phyloP scores from a whole-genome alignment of 1,140 invertebrate genomes.

The Drosophila pallidifrons region DNA sequence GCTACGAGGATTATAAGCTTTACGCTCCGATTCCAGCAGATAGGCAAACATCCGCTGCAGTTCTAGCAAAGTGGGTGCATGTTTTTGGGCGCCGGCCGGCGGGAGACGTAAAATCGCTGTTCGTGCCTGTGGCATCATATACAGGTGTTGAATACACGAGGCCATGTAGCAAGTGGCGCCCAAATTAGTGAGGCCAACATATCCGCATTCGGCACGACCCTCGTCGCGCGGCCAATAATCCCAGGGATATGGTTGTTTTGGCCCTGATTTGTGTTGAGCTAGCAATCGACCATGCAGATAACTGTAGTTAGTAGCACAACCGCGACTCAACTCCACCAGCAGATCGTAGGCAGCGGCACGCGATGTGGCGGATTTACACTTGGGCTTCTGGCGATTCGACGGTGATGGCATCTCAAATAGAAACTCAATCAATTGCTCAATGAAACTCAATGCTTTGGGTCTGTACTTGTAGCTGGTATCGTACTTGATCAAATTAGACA shows the following conservation, averaged over 20 bases:
- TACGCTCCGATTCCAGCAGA: slow-evolving; percentile 96
- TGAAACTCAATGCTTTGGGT: slow-evolving; percentile 90
- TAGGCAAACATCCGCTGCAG: slow-evolving; percentile 98
- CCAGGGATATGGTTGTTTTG: slow-evolving; percentile 95
- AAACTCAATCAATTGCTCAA: slow-evolving; percentile 93
- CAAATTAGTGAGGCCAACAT: slow-evolving; percentile 96
- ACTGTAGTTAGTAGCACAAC: slow-evolving; percentile 93
- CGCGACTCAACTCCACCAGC: slow-evolving; percentile 94
- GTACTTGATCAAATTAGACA: slow-evolving; percentile 94
- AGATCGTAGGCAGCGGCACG: slow-evolving; percentile 96
- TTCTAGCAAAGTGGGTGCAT: slow-evolving; percentile 93
- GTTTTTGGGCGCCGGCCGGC: slow-evolving; percentile 88
- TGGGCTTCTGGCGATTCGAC: slow-evolving; percentile 93
- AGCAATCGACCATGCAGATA: slow-evolving; percentile 93
- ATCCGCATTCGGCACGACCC: slow-evolving; percentile 96
- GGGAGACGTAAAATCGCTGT: slow-evolving; percentile 90
- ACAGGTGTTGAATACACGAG: slow-evolving; percentile 97
- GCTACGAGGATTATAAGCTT: slow-evolving; percentile 97
- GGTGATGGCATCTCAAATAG: slow-evolving; percentile 96
- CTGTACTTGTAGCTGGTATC: slow-evolving; percentile 94
- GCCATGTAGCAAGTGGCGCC: slow-evolving; percentile 99
- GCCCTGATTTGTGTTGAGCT: slow-evolving; percentile 93
- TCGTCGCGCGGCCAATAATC: slow-evolving; percentile 99
- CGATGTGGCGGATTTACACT: slow-evolving; percentile 95
- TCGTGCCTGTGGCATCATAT: slow-evolving; percentile 97